phyloP scores from a whole-genome alignment of 2,113 vertebrate species.

The Rhea pennata region DNA sequence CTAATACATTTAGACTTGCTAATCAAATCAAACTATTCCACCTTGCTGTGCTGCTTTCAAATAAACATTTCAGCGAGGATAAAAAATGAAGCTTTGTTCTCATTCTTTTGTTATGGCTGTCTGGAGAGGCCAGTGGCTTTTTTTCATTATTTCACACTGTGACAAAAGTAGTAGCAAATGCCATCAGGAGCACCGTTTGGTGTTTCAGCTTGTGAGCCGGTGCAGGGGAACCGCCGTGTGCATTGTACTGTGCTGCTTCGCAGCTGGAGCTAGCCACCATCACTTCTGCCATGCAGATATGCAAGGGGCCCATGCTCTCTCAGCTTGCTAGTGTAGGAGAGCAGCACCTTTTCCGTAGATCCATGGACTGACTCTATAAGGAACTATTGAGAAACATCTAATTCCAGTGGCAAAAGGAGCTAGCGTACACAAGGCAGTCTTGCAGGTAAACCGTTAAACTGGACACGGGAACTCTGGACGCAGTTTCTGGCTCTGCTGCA shows the following conservation, averaged over 20 bases:
- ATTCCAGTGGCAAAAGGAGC: neutral
- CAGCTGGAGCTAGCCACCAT: neutral
- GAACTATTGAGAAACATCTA: neutral
- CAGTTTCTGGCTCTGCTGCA: neutral
- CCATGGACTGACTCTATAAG: neutral
- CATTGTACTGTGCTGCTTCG: neutral
- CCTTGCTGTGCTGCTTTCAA: slow-evolving; percentile 60
- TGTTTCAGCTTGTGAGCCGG: neutral
- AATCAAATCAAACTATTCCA: slow-evolving; percentile 79
- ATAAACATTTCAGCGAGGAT: slow-evolving; percentile 68
- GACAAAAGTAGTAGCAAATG: slow-evolving; percentile 8
- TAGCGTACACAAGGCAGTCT: neutral
- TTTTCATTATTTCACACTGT: neutral
- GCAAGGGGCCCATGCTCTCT: neutral
- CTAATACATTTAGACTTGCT: slow-evolving; percentile 82
- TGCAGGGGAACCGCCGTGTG: neutral
- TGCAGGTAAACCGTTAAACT: neutral
- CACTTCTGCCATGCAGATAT: neutral
- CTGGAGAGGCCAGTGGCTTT: neutral
- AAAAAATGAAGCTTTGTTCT: slow-evolving; percentile 51
- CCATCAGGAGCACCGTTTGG: neutral
- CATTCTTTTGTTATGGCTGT: neutral
- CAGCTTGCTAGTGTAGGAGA: neutral
- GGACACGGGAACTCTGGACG: neutral
- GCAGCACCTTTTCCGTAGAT: neutral